Evolutionary conservation across 2,888 invertebrate species (phyloP), one percentile per base, ranked within the genome.

Genomic region (Graphium colonna): DNA sequence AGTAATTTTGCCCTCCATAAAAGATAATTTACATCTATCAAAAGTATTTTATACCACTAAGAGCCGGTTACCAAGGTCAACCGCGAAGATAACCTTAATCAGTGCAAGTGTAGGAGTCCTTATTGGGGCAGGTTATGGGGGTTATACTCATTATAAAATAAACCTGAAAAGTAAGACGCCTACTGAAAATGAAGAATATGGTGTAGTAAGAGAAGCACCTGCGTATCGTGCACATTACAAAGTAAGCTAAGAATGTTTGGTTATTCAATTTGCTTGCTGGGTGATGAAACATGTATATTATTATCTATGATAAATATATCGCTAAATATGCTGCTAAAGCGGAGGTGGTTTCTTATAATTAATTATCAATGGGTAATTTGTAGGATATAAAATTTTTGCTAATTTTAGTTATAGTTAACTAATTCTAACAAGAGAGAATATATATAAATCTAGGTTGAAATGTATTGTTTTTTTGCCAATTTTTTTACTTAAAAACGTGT

Each of bases 71-170:
- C 77, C 84, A 48, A 79, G 69, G 59, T 87, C 87, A 3, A 78
- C 83, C 8, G 71, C 77, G 0, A 92, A 91, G 65, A 66, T 92
- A 59, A 91, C 92, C 17, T 59, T 93, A 26, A 75, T 92, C 1
- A 92, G 93, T 57, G 91, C 91, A 0, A 87, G 88, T 65, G 78
- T 93, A 48, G 93, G 93, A 41, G 84, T 91, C 3, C 75, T 90
- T 1, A 68, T 91, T 2, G 92, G 92, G 1, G 90, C 91, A 0
- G 89, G 89, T 0, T 92, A 92, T 66, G 86, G 90, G 56, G 89
- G 87, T 55, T 90, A 88, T 63, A 88, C 90, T 0, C 90, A 90
- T 64, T 90, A 85, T 53, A 82, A 82, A 71, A 76, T 90, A 47
- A 90, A 90, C 64, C 56, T 62, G 0, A 88, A 81, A 60, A 84